A percentile compares a stretch with the other conserved stretches of the same genome.
These are phyloP conservation scores for Hypena proboscidalis DNA, from an alignment of 2,888 invertebrate species.

Conservation along the genomic window DNA sequence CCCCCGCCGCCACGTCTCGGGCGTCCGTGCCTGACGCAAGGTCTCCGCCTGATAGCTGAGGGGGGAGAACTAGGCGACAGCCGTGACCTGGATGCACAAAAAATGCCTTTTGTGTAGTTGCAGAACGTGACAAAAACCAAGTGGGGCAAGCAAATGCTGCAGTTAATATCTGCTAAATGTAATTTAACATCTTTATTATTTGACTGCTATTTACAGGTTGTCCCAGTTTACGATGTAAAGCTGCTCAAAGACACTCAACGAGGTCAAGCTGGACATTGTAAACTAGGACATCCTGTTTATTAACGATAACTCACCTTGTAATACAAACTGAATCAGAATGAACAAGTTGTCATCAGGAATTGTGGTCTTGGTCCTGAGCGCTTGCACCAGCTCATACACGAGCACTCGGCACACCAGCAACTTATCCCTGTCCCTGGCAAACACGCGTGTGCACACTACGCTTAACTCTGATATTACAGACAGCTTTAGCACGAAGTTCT, in stretches of 20 bases:
- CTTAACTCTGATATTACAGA: slow-evolving; percentile 94
- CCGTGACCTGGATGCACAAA: slow-evolving; percentile 78
- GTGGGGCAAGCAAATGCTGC: too few species aligned
- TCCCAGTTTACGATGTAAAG: too few species aligned
- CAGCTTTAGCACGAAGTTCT: slow-evolving; percentile 93
- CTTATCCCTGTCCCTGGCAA: slow-evolving; percentile 97
- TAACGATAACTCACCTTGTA: slow-evolving; percentile 90
- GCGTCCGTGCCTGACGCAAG: slow-evolving; percentile 49
- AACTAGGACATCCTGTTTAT: too few species aligned
- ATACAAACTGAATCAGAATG: slow-evolving; percentile 93
- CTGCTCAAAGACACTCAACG: too few species aligned
- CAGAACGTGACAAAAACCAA: too few species aligned
- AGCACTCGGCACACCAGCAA: slow-evolving; percentile 95
- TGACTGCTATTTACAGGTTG: too few species aligned
- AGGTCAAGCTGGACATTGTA: too few species aligned
- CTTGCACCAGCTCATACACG: slow-evolving; percentile 97
- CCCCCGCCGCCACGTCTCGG: slow-evolving; percentile 90
- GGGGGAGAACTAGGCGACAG: slow-evolving; percentile 89
- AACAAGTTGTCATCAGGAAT: slow-evolving; percentile 98
- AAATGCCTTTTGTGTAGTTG: too few species aligned
- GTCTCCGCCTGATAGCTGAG: slow-evolving; percentile 63
- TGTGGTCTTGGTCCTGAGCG: slow-evolving; percentile 96
- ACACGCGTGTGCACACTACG: slow-evolving; percentile 95
- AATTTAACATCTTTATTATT: too few species aligned
- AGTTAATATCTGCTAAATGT: too few species aligned